These are phyloP conservation scores for Eciton burchellii DNA, from an alignment of 1,140 invertebrate genomes.

Conservation along the genomic window DNA sequence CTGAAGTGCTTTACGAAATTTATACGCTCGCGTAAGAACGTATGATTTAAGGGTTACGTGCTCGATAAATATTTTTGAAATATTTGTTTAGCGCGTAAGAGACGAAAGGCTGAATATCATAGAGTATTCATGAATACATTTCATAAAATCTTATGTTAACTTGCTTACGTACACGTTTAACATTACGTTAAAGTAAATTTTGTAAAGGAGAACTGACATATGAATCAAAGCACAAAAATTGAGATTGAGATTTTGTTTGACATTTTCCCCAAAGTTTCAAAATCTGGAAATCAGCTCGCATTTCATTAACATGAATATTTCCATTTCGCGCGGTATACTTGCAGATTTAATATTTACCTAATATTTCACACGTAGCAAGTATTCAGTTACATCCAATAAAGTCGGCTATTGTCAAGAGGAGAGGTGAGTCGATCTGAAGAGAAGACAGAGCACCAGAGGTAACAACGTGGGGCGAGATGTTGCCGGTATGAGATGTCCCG, in stretches of 20 bases:
- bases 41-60: conserved; percentile 52
- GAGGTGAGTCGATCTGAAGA: conserved; percentile 38
- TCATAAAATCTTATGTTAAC: conserved; percentile 16
- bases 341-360: background rate
- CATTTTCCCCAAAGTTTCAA: too few species aligned
- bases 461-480: conserved; percentile 28
- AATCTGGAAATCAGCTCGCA: too few species aligned
- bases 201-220: too few species aligned
- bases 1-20: conserved; percentile 23
- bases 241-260: too few species aligned
- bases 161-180: conserved; percentile 38
- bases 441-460: conserved; percentile 20
- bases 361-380: background rate
- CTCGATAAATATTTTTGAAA: conserved; percentile 55
- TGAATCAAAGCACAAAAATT: too few species aligned
- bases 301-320: background rate
- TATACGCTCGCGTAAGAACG: conserved; percentile 39
- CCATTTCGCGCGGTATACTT: background rate
- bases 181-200: background rate
- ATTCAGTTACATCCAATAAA: conserved; percentile 30
- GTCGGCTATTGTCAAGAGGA: conserved; percentile 3
- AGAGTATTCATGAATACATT: background rate
- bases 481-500: conserved; percentile 39
- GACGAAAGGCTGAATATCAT: background rate
- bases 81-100: conserved; percentile 39